Evolutionary conservation across 2,888 invertebrate species (phyloP), one percentile per base, ranked within the genome.

Genomic region (Pyralis farinalis): DNA sequence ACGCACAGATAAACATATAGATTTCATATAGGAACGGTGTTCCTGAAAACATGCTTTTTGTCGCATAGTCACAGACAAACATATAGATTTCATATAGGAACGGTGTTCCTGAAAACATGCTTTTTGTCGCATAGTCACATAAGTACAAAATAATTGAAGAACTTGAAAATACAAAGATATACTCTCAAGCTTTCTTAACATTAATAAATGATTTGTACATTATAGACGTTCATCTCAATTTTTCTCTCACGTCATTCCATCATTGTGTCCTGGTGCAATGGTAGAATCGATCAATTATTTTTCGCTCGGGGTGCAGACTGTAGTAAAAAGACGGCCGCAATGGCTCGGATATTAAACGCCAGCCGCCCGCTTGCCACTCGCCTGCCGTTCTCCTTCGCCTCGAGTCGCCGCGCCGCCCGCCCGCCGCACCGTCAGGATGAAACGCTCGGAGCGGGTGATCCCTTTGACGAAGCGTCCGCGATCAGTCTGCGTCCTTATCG

Each of bases 201-300:
- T n/a, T n/a, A n/a, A n/a, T n/a, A n/a, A n/a, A n/a, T n/a, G n/a
- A n/a, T n/a, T n/a, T n/a, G n/a, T n/a, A n/a, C n/a, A n/a, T n/a
- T n/a, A n/a, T n/a, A n/a, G 25, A n/a, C 7, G 3, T 25, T 25
- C n/a, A n/a, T 25, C 7, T 7, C 25, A 7, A 4, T 1, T 8
- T 30, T 68, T 61, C 61, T 66, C 71, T 62, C 74, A 72, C 76
- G 75, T 76, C 73, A 80, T 74, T 58, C 65, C 53, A 67, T 71
- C 71, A 77, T 79, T 77, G 77, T 72, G 69, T 66, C 49, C 53
- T 55, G 48, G 58, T 55, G 63, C 53, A 61, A 59, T 65, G 59
- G 69, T 70, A 63, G 64, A 73, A 85, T 83, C 82, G 77, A 87
- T 87, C 83, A 83, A 81, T 86, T 85, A 85, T 83, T 83, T 84